A percentile compares a stretch with the other conserved stretches of the same genome.
Evolutionary conservation across 2,797 vertebrate species (phyloP).

Genomic region (Megaceryle alcyon): DNA sequence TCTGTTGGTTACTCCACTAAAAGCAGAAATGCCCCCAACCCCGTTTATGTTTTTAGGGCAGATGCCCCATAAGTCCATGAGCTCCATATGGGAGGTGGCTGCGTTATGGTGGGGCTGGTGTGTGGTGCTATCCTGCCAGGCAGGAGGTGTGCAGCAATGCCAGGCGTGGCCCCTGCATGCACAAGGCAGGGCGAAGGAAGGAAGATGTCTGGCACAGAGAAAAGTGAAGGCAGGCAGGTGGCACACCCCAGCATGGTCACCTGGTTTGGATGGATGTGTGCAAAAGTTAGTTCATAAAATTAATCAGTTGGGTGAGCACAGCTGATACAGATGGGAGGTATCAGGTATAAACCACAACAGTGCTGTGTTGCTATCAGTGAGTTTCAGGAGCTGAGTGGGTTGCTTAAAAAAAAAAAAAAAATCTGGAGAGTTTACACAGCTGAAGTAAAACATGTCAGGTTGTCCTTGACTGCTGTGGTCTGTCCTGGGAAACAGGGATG

Average conservation of each 20-base stretch:
- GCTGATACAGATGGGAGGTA: not conserved
- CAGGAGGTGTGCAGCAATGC: accelerated
- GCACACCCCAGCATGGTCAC: accelerated
- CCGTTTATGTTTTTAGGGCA: not conserved
- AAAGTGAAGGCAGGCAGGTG: not conserved
- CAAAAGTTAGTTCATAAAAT: conserved; percentile 30
- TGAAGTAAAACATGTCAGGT: not conserved
- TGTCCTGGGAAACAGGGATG: not conserved
- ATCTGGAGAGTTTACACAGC: not conserved
- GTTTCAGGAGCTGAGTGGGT: not conserved
- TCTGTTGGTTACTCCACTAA: not conserved
- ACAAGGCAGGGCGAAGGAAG: accelerated
- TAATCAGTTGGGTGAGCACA: not conserved
- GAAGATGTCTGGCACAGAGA: not conserved
- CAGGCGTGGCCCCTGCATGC: accelerated
- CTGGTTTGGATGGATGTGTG: not conserved
- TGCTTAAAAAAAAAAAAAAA: not conserved
- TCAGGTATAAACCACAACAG: not conserved
- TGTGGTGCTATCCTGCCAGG: accelerated
- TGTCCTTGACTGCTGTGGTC: not conserved
- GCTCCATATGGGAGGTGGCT: accelerated
- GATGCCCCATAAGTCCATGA: not conserved
- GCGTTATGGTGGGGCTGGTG: accelerated
- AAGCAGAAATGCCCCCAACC: not conserved
- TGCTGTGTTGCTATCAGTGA: accelerated